phyloP scores from a whole-genome alignment of 1,140 invertebrate species.

The Megalonaias nervosa region DNA sequence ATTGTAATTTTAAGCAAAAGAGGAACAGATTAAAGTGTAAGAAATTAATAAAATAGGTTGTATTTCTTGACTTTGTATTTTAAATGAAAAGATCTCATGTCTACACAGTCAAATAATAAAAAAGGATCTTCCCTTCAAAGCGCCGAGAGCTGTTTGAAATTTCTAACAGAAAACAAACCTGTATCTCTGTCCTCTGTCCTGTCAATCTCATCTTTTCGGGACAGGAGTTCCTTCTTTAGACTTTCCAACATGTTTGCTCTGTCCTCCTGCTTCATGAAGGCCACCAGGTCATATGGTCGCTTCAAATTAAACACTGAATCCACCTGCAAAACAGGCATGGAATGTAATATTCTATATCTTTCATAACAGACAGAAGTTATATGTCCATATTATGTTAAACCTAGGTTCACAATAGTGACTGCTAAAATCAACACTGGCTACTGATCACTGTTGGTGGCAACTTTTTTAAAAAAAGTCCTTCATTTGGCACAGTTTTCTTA shows the following conservation, averaged over 20 bases:
- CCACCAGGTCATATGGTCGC: slow-evolving; percentile 84
- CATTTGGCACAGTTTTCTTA: background rate
- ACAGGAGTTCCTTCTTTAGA: slow-evolving; percentile 79
- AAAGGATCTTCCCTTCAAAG: no score
- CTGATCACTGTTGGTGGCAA: background rate
- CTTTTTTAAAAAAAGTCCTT: background rate
- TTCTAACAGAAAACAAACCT: slow-evolving; percentile 42
- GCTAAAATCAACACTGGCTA: background rate
- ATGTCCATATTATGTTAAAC: background rate
- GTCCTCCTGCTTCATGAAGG: slow-evolving; percentile 86
- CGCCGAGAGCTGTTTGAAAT: no score
- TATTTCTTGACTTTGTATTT: no score
- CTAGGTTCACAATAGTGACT: background rate
- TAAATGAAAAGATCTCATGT: no score
- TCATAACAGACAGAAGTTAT: background rate
- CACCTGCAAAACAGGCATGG: slow-evolving; percentile 65
- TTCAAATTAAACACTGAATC: slow-evolving; percentile 86
- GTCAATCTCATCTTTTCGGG: slow-evolving; percentile 79
- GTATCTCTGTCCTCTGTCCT: slow-evolving; percentile 77
- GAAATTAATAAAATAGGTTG: no score
- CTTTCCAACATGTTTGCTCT: slow-evolving; percentile 78
- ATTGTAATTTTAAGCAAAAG: no score
- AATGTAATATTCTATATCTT: background rate
- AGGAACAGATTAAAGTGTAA: no score
- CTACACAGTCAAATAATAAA: no score